Evolutionary conservation across 2,113 vertebrate genomes (phyloP), one percentile per base, ranked within the genome.

Genomic region (Amazona vittata): DNA sequence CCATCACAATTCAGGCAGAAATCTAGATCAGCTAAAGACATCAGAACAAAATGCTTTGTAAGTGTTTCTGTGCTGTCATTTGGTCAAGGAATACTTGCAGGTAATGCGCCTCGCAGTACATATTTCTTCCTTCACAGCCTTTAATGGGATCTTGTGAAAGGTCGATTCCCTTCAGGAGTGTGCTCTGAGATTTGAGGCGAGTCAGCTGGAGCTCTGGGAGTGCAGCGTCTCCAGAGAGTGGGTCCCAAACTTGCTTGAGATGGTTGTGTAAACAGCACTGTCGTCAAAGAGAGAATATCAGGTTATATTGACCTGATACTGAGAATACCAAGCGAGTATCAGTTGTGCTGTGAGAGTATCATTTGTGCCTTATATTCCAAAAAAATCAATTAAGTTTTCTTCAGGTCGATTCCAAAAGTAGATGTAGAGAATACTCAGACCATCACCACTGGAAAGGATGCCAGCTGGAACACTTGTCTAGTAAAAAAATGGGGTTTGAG

Each of bases 21-120:
- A 89, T 74, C 39, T 80, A 82, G 83, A 94, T 94, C 77, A 89
- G 65, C 41, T 89, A 65, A 93, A 97, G 65, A 80, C 57, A 83
- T 76, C 49, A 70, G 89, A 94, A 87, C 67, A 85, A 76, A 96
- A 73, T 5, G 20, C 67, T 87, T 63, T 85, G 24, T 83, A 69
- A 93, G 90, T 80, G 33, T 76, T 81, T 65, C 41, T 77, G 37
- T 44, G 17, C 77, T 86, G 60, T 92, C 86, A 82, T 0, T 86
- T 87, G 84, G 64, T 92, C 86, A 53, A 81, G 53, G 43, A 59
- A 20, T 81, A 64, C 81, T 68, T 95, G 52, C 29, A 78, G 31
- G 46, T 82, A 87, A 80, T 31, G 75, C 0, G 0, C 41, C 63
- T 91, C 62, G 57, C 37, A 33, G 75, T 76, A 47, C 52, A 1